phyloP scores from a whole-genome alignment of 2,888 invertebrate species.

The Ernsta delagoae region DNA sequence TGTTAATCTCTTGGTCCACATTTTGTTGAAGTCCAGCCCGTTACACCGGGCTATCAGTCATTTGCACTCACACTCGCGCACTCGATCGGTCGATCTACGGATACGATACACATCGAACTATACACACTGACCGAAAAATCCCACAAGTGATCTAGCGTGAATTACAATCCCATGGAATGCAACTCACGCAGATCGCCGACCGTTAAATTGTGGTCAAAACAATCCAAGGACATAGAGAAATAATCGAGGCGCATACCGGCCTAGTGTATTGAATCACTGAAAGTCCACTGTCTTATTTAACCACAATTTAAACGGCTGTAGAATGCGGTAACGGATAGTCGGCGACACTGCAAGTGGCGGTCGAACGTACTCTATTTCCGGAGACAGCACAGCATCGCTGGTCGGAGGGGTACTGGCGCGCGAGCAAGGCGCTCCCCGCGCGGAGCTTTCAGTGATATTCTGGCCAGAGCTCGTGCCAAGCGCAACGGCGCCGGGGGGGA shows the following conservation, averaged over 20 bases:
- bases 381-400: slow-evolving; percentile 86
- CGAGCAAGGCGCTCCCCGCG: slow-evolving; percentile 62
- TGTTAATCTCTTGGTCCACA: slow-evolving; percentile 81
- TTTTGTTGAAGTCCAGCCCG: slow-evolving; percentile 76
- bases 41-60: slow-evolving; percentile 78
- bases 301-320: slow-evolving; percentile 71
- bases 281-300: slow-evolving; percentile 61
- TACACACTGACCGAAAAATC: slow-evolving; percentile 61
- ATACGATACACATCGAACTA: slow-evolving; percentile 64
- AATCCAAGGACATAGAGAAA: slow-evolving; percentile 5
- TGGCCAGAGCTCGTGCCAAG: slow-evolving; percentile 70
- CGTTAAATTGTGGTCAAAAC: slow-evolving; percentile 62
- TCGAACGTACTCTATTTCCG: slow-evolving; percentile 83
- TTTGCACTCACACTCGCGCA: slow-evolving; percentile 84
- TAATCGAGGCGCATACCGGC: slow-evolving; percentile 14
- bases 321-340: slow-evolving; percentile 58
- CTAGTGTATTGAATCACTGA: slow-evolving; percentile 41
- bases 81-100: slow-evolving; percentile 76
- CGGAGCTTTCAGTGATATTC: slow-evolving; percentile 69
- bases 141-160: slow-evolving; percentile 56
- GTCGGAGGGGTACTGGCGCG: slow-evolving; percentile 84
- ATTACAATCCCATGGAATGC: slow-evolving; percentile 68
- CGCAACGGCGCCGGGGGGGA: slow-evolving; percentile 49
- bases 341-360: slow-evolving; percentile 56
- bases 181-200: slow-evolving; percentile 61